Percentiles rank a stretch among this genome's conserved stretches.
Conservation (phyloP, 64 coral and sea anemone species). For the Pocillopora verrucosa region DNA sequence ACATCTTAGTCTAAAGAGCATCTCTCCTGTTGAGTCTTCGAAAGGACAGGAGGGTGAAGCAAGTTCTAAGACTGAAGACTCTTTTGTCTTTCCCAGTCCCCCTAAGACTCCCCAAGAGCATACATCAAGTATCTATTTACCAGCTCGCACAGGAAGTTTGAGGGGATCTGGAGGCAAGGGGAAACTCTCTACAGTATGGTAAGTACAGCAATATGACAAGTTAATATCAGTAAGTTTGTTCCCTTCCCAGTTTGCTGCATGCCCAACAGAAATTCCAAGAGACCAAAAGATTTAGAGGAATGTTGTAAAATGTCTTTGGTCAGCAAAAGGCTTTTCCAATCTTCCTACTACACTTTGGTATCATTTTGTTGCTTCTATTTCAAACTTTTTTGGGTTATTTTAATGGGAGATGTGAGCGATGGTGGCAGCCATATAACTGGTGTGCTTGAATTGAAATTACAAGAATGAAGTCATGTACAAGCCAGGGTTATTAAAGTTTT, state of each 20-base stretch:
- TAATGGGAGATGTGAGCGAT: too few species aligned
- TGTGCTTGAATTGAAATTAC: too few species aligned
- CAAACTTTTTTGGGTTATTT: too few species aligned
- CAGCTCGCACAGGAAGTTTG: slow-evolving; percentile 34
- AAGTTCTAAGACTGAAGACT: slow-evolving; percentile 12
- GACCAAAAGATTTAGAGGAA: too few species aligned
- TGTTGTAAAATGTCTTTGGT: too few species aligned
- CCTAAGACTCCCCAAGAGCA: slow-evolving; percentile 35
- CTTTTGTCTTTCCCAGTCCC: slow-evolving; percentile 64
- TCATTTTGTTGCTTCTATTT: too few species aligned
- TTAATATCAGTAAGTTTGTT: neutral
- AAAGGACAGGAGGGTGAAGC: slow-evolving; percentile 4
- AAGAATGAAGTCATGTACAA: too few species aligned
- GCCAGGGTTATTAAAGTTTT: neutral
- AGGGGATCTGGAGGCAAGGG: slow-evolving; percentile 78
- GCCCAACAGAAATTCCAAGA: too few species aligned
- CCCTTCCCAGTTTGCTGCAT: too few species aligned
- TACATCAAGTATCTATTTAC: slow-evolving; percentile 11
- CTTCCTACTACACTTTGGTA: too few species aligned
- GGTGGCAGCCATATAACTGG: too few species aligned
- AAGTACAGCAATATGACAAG: neutral
- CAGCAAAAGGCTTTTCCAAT: too few species aligned
- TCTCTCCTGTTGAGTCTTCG: neutral
- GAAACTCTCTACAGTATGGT: slow-evolving; percentile 73
- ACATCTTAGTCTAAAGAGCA: slow-evolving; percentile 44